Evolutionary conservation across 2,797 vertebrate species (phyloP).

Genomic region (Falco rusticolus): DNA sequence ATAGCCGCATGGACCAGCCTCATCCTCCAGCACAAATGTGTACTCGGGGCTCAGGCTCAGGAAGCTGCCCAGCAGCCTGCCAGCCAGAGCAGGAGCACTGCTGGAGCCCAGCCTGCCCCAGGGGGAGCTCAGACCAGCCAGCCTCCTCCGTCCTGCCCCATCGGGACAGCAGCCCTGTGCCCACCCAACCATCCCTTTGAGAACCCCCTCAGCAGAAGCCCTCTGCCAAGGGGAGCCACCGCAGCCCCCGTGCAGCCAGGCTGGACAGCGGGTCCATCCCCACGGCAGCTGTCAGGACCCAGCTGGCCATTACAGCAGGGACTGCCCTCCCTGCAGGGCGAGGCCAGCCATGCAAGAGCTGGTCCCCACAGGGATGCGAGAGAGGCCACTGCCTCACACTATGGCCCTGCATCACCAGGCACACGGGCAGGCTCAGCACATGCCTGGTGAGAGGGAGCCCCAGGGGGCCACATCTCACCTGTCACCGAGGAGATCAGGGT

Average conservation of each 20-base stretch:
- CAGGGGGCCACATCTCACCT: conserved; percentile 68
- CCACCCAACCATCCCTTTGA: not conserved
- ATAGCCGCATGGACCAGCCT: conserved; percentile 83
- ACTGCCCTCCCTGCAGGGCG: not conserved
- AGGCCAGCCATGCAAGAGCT: not conserved
- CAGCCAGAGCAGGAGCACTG: not conserved
- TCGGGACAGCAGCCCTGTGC: not conserved
- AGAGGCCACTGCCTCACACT: not conserved
- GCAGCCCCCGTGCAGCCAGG: not conserved
- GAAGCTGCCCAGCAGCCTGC: conserved; percentile 84
- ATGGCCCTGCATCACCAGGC: not conserved
- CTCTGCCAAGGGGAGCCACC: not conserved
- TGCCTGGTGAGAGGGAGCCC: not conserved
- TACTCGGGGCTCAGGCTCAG: conserved; percentile 86
- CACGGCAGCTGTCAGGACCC: accelerated
- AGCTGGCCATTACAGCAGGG: not conserved
- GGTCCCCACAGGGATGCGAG: not conserved
- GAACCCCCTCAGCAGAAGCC: not conserved
- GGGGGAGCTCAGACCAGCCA: not conserved
- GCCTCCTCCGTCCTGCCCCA: not conserved
- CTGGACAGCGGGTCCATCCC: not conserved
- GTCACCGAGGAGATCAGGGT: conserved; percentile 86
- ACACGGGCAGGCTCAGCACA: accelerated
- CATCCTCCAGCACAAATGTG: conserved; percentile 86
- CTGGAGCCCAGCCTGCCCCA: not conserved